Evolutionary conservation across 2,113 vertebrate species (phyloP), one percentile per base, ranked within the genome.

Genomic region (Alces alces): DNA sequence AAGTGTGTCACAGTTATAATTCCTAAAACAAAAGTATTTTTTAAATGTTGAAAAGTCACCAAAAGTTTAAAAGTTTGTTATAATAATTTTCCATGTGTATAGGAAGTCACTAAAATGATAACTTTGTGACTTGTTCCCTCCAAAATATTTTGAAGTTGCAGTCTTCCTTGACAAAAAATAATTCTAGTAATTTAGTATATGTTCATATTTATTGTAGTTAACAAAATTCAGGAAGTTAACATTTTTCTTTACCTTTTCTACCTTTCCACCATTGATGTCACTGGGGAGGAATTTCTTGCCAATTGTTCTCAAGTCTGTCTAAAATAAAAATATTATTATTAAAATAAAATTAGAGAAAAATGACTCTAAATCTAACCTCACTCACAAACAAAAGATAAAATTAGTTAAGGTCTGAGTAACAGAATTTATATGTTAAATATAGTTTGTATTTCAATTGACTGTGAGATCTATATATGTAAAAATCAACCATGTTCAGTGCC

Each of bases 301-400:
- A 98, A 99, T 99, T 61, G 99, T 99, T 99, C 99, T 99, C 97
- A 99, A 99, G 99, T 99, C 99, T 99, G 98, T 99, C 99, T 99
- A 99, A 97, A 99, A 99, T 99, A 64, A 98, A 99, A 96, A 98
- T 3, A 97, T 84, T 73, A 97, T 94, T 84, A 96, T 98, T 60
- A 98, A 47, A 98, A 98, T 66, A 98, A 93, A 98, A 98, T 98
- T 94, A 95, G 60, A 95, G 55, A 95, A 96, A 96, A 92, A 7
- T 57, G 91, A 92, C 80, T 52, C 43, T 95, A 95, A 97, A 97
- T 64, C 28, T 78, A 92, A 73, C 36, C 15, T 61, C 27, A 96
- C 19, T 87, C 39, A 92, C 21, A 60, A 95, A 93, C 8, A 93
- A 96, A 97, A 95, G 27, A 90, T 80, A 54, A 96, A 93, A 86